A percentile compares a stretch with the other conserved stretches of the same genome.
Conservation (phyloP, 2,888 invertebrate genomes). For the Julus scanicus region DNA sequence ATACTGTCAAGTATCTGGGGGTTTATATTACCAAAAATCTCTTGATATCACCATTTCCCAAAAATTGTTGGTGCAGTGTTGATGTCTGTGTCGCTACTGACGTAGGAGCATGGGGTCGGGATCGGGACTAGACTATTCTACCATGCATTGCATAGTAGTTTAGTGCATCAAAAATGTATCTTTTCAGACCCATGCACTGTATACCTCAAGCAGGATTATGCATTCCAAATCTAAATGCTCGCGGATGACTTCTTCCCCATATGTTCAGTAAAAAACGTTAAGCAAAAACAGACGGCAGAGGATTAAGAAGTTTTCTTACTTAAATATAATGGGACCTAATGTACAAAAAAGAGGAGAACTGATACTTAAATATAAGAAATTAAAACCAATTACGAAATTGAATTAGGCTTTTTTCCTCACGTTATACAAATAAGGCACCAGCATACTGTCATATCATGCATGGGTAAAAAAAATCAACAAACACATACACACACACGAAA, state of each 20-base stretch:
- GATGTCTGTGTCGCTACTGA: too few species aligned
- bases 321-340: neutral
- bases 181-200: neutral
- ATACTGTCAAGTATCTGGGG: too few species aligned
- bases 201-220: neutral
- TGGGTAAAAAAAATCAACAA: neutral
- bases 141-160: too few species aligned
- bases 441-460: neutral
- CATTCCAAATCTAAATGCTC: neutral
- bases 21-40: too few species aligned
- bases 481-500: neutral
- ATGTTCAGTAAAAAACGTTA: neutral
- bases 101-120: too few species aligned
- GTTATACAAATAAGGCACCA: neutral
- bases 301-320: neutral
- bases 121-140: too few species aligned
- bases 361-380: conserved; percentile 14
- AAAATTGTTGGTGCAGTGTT: too few species aligned
- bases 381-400: conserved; percentile 36
- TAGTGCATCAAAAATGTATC: too few species aligned
- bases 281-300: neutral
- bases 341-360: neutral
- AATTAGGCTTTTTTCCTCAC: conserved; percentile 32
- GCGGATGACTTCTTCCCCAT: neutral
- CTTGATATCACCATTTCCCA: too few species aligned